Base-by-base conservation (phyloP, 2,888 invertebrate species). In the Orchestes rusci region DNA sequence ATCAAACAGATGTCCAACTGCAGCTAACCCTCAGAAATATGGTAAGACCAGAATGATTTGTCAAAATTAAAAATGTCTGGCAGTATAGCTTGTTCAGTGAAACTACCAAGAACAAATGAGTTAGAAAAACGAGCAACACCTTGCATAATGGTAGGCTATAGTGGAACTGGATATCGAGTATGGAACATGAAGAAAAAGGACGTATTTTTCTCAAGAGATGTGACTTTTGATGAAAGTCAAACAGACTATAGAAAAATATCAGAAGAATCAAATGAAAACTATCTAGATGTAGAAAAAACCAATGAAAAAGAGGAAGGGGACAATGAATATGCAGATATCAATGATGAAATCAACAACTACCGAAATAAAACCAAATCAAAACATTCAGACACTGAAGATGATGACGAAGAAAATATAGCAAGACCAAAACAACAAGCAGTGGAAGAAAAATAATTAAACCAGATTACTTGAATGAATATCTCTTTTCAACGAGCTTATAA, bases 31-130 rank as follows among this genome's bases (percentile, higher is more conserved):
- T 30, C 51, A 12, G 16, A 8, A 36, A 53, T 23, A 28, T 56
- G 51, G 48, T 50, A 57, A 42, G 42, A 37, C 15, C n/a, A n/a
- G n/a, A n/a, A n/a, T n/a, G n/a, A n/a, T n/a, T n/a, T n/a, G n/a
- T n/a, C n/a, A n/a, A n/a, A 51, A 39, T 28, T 54, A 29, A 48
- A 43, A 47, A 42, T 56, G 40, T 59, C 56, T 49, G 57, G 55
- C 35, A 42, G 51, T 39, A 42, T 38, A 41, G 48, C 53, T 13
- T 58, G 55, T 52, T 34, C 34, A 37, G 41, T 42, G 19, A 39
- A 39, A 17, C 29, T 57, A 41, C 54, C 51, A 33, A 51, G 36
- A 48, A 13, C 35, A 40, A 45, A 37, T 42, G 54, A 58, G 51
- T 33, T 57, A 36, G 50, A 54, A 35, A 43, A 39, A 29, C 39